Evolutionary conservation across 2,797 vertebrate species (phyloP).

Genomic region (Nyctalus aviator): DNA sequence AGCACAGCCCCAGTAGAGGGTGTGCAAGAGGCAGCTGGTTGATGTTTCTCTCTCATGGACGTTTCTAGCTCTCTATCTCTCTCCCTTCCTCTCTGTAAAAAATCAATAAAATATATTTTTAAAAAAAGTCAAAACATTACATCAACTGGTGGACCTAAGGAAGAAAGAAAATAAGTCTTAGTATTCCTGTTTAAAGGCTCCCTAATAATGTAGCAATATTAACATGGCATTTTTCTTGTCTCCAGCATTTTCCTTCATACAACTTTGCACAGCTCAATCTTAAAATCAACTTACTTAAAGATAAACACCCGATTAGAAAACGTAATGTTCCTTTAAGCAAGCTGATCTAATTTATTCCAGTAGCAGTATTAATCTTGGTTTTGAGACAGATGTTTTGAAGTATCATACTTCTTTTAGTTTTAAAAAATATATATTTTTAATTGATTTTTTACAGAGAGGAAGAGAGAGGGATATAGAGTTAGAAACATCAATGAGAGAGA

Average conservation of each 20-base stretch:
- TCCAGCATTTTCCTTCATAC: not conserved
- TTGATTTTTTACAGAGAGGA: too few species aligned
- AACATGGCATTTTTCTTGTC: not conserved
- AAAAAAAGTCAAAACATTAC: not conserved
- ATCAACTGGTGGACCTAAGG: not conserved
- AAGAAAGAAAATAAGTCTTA: not conserved
- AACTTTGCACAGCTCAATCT: not conserved
- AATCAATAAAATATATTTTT: too few species aligned
- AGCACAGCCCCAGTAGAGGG: too few species aligned
- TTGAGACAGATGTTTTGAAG: not conserved
- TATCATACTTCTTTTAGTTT: not conserved
- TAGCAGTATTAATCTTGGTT: not conserved
- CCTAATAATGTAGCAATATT: not conserved
- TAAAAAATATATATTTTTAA: not conserved
- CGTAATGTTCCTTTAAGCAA: not conserved
- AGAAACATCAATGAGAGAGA: too few species aligned
- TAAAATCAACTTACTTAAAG: not conserved
- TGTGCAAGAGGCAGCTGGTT: too few species aligned
- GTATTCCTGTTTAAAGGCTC: not conserved
- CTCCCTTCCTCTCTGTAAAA: too few species aligned
- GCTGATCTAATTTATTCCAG: not conserved
- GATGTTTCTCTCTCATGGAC: too few species aligned
- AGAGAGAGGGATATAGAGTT: too few species aligned
- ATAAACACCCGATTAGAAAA: not conserved
- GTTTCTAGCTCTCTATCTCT: too few species aligned